These are phyloP conservation scores for Tigriopus californicus DNA, from an alignment of 2,888 invertebrate species.

Conservation along the genomic window DNA sequence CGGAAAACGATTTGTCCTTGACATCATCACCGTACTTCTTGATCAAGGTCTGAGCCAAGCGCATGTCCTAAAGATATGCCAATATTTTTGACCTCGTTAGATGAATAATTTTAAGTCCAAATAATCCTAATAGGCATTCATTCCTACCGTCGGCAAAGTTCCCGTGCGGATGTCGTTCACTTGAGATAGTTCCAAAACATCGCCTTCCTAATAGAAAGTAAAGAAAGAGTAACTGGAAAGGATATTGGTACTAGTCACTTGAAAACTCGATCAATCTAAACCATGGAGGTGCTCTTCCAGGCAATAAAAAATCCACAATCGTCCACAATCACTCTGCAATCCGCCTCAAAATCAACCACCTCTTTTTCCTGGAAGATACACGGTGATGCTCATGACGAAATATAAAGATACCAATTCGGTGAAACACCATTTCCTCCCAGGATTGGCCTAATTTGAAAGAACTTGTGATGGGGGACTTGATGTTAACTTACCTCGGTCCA, in stretches of 20 bases:
- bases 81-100: slow-evolving; percentile 19
- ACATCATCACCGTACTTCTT: slow-evolving; percentile 55
- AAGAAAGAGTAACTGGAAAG: no score
- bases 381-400: no score
- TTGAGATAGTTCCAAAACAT: slow-evolving; percentile 93
- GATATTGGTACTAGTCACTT: background rate
- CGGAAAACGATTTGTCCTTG: slow-evolving; percentile 84
- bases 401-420: no score
- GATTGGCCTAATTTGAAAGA: no score
- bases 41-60: slow-evolving; percentile 50
- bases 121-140: no score
- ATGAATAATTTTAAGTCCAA: no score
- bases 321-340: slow-evolving; percentile 69
- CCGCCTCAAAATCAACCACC: slow-evolving; percentile 66
- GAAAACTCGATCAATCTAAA: slow-evolving; percentile 29
- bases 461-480: no score
- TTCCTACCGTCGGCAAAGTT: slow-evolving; percentile 71
- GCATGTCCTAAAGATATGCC: slow-evolving; percentile 46
- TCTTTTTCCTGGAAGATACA: slow-evolving; percentile 77
- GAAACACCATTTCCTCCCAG: no score
- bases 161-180: slow-evolving; percentile 91
- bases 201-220: slow-evolving; percentile 62
- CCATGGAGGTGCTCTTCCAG: slow-evolving; percentile 91
- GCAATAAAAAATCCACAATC: slow-evolving; percentile 95
- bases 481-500: slow-evolving; percentile 62